Percentiles rank a stretch among this genome's conserved stretches.
phyloP scores from a whole-genome alignment of 2,113 vertebrate genomes.

The Crocuta crocuta region DNA sequence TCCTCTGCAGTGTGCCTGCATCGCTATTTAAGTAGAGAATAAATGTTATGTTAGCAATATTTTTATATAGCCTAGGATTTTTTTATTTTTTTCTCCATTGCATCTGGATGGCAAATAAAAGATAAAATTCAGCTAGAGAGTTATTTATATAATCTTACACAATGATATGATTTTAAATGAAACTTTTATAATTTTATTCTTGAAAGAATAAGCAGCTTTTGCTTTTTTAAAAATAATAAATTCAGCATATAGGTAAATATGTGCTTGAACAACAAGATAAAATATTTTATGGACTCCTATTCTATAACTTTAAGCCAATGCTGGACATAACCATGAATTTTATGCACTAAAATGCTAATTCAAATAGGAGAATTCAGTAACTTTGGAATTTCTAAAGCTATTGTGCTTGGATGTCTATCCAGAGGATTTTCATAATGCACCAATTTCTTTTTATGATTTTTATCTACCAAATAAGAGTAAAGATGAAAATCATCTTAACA shows the following conservation, averaged over 20 bases:
- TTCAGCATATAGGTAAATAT: neutral
- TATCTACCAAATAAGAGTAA: neutral
- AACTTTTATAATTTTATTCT: slow-evolving; percentile 21
- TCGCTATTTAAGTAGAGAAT: slow-evolving; percentile 72
- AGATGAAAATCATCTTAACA: neutral
- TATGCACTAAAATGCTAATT: neutral
- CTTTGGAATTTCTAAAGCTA: slow-evolving; percentile 18
- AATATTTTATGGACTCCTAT: neutral
- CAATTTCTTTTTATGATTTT: neutral
- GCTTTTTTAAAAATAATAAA: slow-evolving; percentile 1
- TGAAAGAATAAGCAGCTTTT: neutral
- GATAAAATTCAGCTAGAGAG: slow-evolving; percentile 50
- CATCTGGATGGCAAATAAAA: slow-evolving; percentile 59
- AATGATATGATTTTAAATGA: slow-evolving; percentile 48
- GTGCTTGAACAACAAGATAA: neutral
- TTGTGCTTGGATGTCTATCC: neutral
- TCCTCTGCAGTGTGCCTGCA: slow-evolving; percentile 55
- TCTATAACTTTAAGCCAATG: neutral
- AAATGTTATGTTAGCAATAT: slow-evolving; percentile 77
- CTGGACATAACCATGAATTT: neutral
- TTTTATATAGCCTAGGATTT: slow-evolving; percentile 66
- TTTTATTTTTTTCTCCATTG: slow-evolving; percentile 29
- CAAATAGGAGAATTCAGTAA: neutral
- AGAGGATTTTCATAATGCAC: neutral
- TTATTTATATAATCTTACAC: slow-evolving; percentile 13